Conservation (phyloP, 2,797 vertebrate genomes). For the Trematomus bernacchii region DNA sequence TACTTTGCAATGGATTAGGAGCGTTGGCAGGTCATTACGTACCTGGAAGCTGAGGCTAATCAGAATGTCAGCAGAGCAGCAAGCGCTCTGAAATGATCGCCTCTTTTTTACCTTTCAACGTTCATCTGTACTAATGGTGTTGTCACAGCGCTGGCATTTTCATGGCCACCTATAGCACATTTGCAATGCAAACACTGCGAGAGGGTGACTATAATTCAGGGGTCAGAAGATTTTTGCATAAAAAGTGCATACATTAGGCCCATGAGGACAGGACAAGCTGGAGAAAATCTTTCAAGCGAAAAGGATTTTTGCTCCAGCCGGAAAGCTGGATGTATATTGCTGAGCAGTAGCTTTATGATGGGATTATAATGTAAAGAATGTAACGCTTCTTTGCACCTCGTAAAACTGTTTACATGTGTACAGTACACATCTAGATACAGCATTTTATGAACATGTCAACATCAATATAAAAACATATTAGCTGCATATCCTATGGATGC, state of each 20-base stretch:
- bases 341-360: slow-evolving; percentile 22
- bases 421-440: not conserved
- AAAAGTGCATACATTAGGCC: slow-evolving; percentile 40
- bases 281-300: slow-evolving; percentile 38
- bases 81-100: slow-evolving; percentile 56
- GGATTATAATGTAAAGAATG: slow-evolving; percentile 30
- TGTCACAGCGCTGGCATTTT: slow-evolving; percentile 66
- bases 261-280: slow-evolving; percentile 10
- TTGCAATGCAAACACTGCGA: slow-evolving; percentile 64
- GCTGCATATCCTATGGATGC: not conserved
- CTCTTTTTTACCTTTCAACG: slow-evolving; percentile 63
- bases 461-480: not conserved
- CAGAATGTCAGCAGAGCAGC: slow-evolving; percentile 47
- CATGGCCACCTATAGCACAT: slow-evolving; percentile 56
- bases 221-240: slow-evolving; percentile 42
- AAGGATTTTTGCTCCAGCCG: slow-evolving; percentile 31
- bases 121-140: slow-evolving; percentile 78
- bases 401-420: not conserved
- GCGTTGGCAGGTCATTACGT: slow-evolving; percentile 71
- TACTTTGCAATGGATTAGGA: slow-evolving; percentile 58
- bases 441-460: not conserved
- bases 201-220: slow-evolving; percentile 58
- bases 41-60: slow-evolving; percentile 56
- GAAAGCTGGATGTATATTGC: slow-evolving; percentile 31
- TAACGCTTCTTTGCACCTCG: not conserved